phyloP scores from a whole-genome alignment of 2,113 vertebrate genomes.

The Rhea americana region DNA sequence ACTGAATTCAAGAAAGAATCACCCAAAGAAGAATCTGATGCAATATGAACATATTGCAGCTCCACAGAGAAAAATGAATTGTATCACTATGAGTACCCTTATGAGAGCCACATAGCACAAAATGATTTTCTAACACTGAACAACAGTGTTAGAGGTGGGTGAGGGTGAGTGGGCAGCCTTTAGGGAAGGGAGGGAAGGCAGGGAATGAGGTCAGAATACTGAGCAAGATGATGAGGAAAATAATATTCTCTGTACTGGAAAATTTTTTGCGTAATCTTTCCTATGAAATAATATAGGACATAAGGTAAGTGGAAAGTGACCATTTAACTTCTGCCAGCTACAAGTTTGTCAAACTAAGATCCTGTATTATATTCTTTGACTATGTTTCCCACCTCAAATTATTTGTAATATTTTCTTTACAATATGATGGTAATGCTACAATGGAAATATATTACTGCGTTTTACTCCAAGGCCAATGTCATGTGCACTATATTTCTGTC shows the following conservation, averaged over 20 bases:
- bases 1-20: background rate
- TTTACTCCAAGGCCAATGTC: background rate
- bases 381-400: background rate
- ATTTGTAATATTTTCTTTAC: slow-evolving; percentile 25
- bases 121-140: background rate
- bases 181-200: background rate
- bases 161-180: background rate
- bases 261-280: background rate
- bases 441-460: background rate
- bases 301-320: background rate
- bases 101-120: background rate
- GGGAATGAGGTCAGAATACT: background rate
- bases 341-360: background rate
- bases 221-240: background rate
- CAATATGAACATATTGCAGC: background rate
- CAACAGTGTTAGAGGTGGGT: background rate
- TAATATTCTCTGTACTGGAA: background rate
- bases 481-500: background rate
- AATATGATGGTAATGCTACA: background rate
- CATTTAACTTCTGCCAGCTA: slow-evolving; percentile 6
- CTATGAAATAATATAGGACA: background rate
- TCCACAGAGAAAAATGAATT: background rate
- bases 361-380: slow-evolving; percentile 22
- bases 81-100: background rate
- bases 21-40: background rate